Conservation (phyloP, 2,888 invertebrate genomes). For the Abscondita cerata region DNA sequence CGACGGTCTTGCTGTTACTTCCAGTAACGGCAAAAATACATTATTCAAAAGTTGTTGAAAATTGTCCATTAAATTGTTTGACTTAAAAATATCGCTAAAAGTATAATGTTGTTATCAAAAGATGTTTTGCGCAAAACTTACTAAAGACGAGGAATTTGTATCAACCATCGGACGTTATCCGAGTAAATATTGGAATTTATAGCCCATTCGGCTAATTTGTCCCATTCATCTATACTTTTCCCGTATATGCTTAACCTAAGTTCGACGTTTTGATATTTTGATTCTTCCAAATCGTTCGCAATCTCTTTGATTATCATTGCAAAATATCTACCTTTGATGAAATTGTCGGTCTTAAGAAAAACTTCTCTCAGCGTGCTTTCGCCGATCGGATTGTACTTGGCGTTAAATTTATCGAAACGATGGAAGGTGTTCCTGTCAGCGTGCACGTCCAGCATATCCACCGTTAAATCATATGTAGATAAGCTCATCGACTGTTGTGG, state of each 20-base stretch:
- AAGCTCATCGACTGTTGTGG: constrained; percentile 90
- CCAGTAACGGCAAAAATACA: constrained; percentile 94
- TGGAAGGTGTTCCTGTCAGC: constrained; percentile 99
- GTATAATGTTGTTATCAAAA: constrained; percentile 21
- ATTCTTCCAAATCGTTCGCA: constrained; percentile 94
- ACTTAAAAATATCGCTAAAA: constrained; percentile 93
- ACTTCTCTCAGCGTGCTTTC: constrained; percentile 95
- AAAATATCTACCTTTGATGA: constrained; percentile 95
- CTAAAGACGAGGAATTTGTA: constrained; percentile 97
- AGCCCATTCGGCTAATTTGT: constrained; percentile 96
- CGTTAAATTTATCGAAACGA: constrained; percentile 99
- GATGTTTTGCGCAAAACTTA: constrained; percentile 64
- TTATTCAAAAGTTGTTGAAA: constrained; percentile 97
- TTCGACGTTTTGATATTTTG: constrained; percentile 98
- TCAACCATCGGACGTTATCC: constrained; percentile 85
- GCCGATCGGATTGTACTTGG: constrained; percentile 99
- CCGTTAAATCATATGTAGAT: constrained; percentile 97
- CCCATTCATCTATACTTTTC: constrained; percentile 92
- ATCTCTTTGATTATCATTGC: constrained; percentile 99
- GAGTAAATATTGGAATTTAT: constrained; percentile 92
- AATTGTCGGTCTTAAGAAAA: constrained; percentile 98
- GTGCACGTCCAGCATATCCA: constrained; percentile 99
- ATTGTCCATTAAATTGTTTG: constrained; percentile 91
- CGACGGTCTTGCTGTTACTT: constrained; percentile 92
- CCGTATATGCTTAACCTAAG: constrained; percentile 96